phyloP scores from a whole-genome alignment of 2,113 vertebrate genomes.

The Ginglymostoma cirratum region DNA sequence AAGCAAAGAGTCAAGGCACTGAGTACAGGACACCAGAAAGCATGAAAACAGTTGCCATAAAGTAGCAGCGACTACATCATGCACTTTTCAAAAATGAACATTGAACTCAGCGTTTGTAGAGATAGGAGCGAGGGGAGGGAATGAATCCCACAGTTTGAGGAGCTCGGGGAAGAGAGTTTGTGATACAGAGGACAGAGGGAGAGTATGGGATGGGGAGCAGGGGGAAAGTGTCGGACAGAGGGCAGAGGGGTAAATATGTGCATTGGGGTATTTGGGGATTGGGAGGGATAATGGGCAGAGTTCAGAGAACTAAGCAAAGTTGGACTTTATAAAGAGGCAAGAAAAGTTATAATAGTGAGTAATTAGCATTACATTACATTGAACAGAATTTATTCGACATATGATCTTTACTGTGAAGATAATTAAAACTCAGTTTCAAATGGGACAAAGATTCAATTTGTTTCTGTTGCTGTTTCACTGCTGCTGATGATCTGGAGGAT shows the following conservation, averaged over 20 bases:
- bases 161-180: slow-evolving; percentile 41
- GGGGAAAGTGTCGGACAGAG: slow-evolving; percentile 6
- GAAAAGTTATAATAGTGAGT: background rate
- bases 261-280: background rate
- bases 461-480: background rate
- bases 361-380: background rate
- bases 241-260: slow-evolving; percentile 27
- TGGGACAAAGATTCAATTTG: background rate
- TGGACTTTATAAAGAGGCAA: background rate
- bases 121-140: background rate
- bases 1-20: background rate
- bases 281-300: background rate
- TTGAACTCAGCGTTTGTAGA: background rate
- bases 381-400: background rate
- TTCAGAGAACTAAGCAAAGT: background rate
- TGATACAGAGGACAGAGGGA: slow-evolving; percentile 45
- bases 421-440: background rate
- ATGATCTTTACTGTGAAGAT: background rate
- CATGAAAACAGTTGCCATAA: background rate
- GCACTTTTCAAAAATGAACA: background rate
- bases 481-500: background rate
- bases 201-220: slow-evolving; percentile 45
- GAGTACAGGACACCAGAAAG: background rate
- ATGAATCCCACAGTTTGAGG: background rate
- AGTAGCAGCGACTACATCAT: background rate